Conservation (phyloP, 2,113 vertebrate genomes). For the Neolamprologus falcicula region DNA sequence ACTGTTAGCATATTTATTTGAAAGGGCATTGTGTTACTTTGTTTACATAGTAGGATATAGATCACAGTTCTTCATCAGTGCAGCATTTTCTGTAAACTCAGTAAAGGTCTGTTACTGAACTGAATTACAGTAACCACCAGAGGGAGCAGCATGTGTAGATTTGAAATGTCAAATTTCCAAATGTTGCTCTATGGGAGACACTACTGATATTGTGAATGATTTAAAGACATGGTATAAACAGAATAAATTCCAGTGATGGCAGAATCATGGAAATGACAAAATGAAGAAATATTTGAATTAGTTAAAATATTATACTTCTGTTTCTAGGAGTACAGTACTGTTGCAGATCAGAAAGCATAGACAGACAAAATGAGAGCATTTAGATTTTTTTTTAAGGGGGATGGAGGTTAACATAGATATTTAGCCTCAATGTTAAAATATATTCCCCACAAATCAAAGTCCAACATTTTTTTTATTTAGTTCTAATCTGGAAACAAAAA, state of each 20-base stretch:
- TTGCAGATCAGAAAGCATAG: neutral
- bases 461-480: neutral
- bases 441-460: neutral
- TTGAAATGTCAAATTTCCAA: neutral
- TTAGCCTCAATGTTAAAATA: rapidly evolving
- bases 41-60: neutral
- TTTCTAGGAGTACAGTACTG: neutral
- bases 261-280: neutral
- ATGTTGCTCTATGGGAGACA: neutral
- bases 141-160: neutral
- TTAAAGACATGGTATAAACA: neutral
- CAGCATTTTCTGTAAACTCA: neutral
- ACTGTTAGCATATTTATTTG: neutral
- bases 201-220: neutral
- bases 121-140: neutral
- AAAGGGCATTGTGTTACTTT: neutral
- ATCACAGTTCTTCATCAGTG: neutral
- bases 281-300: neutral
- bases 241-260: neutral
- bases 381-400: neutral
- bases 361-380: neutral
- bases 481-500: neutral
- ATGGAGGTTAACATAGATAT: neutral
- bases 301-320: neutral
- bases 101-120: neutral